Percentiles rank a stretch among this genome's conserved stretches.
Evolutionary conservation across 2,797 vertebrate species (phyloP).

Genomic region (Semotilus atromaculatus): DNA sequence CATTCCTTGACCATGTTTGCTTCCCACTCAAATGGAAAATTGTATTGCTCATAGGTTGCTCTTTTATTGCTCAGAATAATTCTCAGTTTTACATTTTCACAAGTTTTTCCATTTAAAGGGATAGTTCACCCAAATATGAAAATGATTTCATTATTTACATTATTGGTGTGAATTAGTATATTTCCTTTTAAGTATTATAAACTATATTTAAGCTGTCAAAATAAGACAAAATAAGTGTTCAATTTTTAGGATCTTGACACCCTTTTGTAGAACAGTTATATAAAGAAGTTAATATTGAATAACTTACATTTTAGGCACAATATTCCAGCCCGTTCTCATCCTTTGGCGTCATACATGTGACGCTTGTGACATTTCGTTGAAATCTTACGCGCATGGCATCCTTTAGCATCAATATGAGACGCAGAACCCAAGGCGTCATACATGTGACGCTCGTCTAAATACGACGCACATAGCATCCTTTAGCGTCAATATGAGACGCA

Average conservation of each 20-base stretch:
- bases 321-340: too few species aligned
- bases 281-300: neutral
- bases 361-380: too few species aligned
- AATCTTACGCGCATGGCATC: too few species aligned
- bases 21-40: neutral
- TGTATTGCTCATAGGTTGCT: neutral
- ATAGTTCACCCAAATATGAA: neutral
- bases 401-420: too few species aligned
- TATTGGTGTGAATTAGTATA: too few species aligned
- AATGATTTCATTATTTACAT: neutral
- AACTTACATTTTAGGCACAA: neutral
- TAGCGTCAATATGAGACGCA: too few species aligned
- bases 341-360: too few species aligned
- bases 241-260: neutral
- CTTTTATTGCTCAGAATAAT: neutral
- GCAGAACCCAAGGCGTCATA: too few species aligned
- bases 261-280: neutral
- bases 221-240: neutral
- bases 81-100: neutral
- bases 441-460: too few species aligned
- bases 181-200: too few species aligned
- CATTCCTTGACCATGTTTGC: neutral
- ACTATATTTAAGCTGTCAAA: neutral
- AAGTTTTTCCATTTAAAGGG: neutral
- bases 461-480: too few species aligned